Conservation (phyloP, 2,113 vertebrate genomes). For the Sylvilagus bachmani region DNA sequence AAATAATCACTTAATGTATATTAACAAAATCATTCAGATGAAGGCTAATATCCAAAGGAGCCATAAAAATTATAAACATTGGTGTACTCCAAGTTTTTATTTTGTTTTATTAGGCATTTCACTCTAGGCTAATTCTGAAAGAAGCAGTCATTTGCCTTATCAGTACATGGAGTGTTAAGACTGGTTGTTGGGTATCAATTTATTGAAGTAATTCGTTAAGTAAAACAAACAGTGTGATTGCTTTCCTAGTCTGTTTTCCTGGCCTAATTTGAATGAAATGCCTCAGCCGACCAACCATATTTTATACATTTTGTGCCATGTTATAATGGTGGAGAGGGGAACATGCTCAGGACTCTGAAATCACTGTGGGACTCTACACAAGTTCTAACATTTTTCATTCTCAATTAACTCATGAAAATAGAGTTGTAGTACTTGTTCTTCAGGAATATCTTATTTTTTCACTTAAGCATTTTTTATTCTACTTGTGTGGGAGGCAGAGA, state of each 20-base stretch:
- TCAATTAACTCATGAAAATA: neutral
- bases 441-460: neutral
- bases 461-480: too few relatives aligned
- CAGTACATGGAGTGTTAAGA: neutral
- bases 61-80: neutral
- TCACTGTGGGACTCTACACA: neutral
- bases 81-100: neutral
- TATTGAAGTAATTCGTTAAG: conserved; percentile 5
- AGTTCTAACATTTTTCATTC: neutral
- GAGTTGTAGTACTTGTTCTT: neutral
- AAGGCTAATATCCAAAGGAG: neutral
- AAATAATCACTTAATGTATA: neutral
- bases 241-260: conserved; percentile 34
- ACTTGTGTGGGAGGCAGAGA: too few relatives aligned
- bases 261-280: conserved; percentile 27
- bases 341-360: neutral
- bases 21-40: neutral
- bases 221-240: conserved; percentile 20
- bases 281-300: neutral
- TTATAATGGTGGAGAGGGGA: neutral
- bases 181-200: neutral
- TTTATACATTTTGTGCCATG: neutral
- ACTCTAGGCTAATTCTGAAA: conserved; percentile 38
- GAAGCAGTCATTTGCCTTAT: neutral
- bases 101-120: neutral